A percentile compares a stretch with the other conserved stretches of the same genome.
These are phyloP conservation scores for Stegophylla sp. DNA, from an alignment of 2,888 invertebrate genomes.

Conservation along the genomic window DNA sequence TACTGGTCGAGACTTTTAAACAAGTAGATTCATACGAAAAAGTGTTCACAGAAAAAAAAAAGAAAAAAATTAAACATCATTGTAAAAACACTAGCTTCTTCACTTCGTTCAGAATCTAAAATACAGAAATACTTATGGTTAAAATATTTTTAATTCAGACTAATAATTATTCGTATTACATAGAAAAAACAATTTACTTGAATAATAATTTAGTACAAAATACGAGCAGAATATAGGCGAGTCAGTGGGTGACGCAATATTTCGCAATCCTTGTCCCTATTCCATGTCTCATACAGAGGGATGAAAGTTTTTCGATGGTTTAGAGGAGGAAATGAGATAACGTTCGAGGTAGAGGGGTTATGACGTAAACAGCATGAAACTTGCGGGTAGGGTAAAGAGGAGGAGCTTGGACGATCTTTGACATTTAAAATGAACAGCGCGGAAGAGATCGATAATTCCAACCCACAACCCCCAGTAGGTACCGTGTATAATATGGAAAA, in stretches of 20 bases:
- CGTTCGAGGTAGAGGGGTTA: constrained; percentile 33
- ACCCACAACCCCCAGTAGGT: constrained; percentile 14
- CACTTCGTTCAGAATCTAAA: too few species aligned
- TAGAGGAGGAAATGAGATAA: constrained; percentile 1
- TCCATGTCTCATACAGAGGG: constrained; percentile 20
- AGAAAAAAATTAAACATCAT: too few species aligned
- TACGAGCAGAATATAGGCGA: constrained; percentile 27
- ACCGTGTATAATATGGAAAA: neutral
- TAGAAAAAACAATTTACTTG: too few species aligned
- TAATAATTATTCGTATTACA: too few species aligned
- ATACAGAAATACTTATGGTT: neutral
- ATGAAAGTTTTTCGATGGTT: constrained; percentile 36
- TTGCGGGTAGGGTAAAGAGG: constrained; percentile 12
- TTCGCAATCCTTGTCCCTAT: constrained; percentile 28
- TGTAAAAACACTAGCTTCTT: too few species aligned
- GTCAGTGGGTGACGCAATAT: constrained; percentile 46
- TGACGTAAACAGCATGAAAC: constrained; percentile 47
- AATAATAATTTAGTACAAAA: too few species aligned
- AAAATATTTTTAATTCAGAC: too few species aligned
- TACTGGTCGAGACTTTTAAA: too few species aligned
- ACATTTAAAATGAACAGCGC: constrained; percentile 47
- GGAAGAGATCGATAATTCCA: constrained; percentile 44
- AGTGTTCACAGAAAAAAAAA: too few species aligned
- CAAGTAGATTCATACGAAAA: too few species aligned
- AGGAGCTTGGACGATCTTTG: constrained; percentile 41